Evolutionary conservation across 2,888 invertebrate genomes (phyloP), one percentile per base, ranked within the genome.

Genomic region (Selenia dentaria): DNA sequence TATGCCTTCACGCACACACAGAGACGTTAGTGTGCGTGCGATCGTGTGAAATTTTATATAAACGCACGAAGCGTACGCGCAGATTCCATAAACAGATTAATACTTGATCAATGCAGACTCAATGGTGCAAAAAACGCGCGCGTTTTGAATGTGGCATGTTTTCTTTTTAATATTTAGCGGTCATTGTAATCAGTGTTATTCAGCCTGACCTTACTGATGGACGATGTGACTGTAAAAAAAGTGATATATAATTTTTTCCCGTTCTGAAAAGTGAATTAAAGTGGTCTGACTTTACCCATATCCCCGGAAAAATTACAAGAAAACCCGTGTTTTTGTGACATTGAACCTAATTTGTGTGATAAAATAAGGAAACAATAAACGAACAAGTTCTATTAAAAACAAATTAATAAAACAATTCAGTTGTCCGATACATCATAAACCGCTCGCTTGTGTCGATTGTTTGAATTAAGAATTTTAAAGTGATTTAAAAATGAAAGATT

Each of bases 401-500:
- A 22, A 40, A 36, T 40, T 35, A 46, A 34, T 14, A 6, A 32
- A 37, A 5, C 16, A 1, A 5, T 43, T 51, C 38, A 37, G 40
- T 43, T 10, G 20, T 16, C 25, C 4, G 6, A 25, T 16, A 34
- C 11, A 31, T 18, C 31, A 10, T 40, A 13, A 3, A 6, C 1
- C 1, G 25, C 0, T n/a, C 1, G 14, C 34, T 28, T 31, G 46
- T 40, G 29, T 34, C 6, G 22, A 8, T 8, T 25, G 6, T 25
- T 5, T 26, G 18, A 27, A 10, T 32, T 13, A 38, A 40, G 25
- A 27, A 28, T 1, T 13, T 22, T 36, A 12, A 24, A 12, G 24
- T 32, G 27, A 2, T 13, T 13, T 37, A 25, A 73, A 55, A 57
- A 94, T 94, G 94, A 94, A 94, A 79, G 94, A 94, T 59, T 72